Evolutionary conservation across 53 echinoderm and acorn worm genomes (phyloP), one percentile per base, ranked within the genome.

Genomic region (Echinarachnius parma): DNA sequence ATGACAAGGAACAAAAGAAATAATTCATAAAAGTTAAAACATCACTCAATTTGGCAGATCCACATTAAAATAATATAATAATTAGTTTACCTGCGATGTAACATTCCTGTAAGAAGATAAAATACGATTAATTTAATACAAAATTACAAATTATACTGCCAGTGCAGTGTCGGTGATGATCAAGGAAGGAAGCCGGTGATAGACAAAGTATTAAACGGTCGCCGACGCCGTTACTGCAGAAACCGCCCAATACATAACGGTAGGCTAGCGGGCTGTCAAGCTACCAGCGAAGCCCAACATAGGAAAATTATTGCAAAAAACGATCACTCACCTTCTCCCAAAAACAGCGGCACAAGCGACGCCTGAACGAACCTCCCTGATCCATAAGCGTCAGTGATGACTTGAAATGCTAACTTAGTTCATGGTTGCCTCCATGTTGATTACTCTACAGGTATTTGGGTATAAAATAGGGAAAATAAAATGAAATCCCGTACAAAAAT

Each of bases 351-450:
- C 85, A 88, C 87, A 85, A 80, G 87, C 78, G 85, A 84, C 63
- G 66, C 87, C 83, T 87, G 83, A 79, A 72, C 36, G 71, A 85
- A 81, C 83, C 87, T 87, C 82, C 78, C 75, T 85, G 82, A 96
- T 91, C 96, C 91, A 87, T 96, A 91, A 86, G 90, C 90, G 86
- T 82, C 90, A 77, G 86, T 75, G 89, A 93, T 83, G 86, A 93
- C 87, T 70, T 27, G 53, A 42, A 49, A 65, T 25, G 61, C 68
- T 71, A 48, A 60, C 82, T 61, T 84, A 96, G 70, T 84, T 91
- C 96, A 96, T 96, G 69, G 67, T 91, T 85, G 36, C 45, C 52
- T 81, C 79, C 86, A 89, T 93, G 83, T 93, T 89, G 29, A 39
- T 31, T 44, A 52, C 27, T 52, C 39, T 37, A 81, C 52, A 53